Evolutionary conservation across 1,140 invertebrate species (phyloP), one percentile per base, ranked within the genome.

Genomic region (Scaptodrosophila lebanonensis): DNA sequence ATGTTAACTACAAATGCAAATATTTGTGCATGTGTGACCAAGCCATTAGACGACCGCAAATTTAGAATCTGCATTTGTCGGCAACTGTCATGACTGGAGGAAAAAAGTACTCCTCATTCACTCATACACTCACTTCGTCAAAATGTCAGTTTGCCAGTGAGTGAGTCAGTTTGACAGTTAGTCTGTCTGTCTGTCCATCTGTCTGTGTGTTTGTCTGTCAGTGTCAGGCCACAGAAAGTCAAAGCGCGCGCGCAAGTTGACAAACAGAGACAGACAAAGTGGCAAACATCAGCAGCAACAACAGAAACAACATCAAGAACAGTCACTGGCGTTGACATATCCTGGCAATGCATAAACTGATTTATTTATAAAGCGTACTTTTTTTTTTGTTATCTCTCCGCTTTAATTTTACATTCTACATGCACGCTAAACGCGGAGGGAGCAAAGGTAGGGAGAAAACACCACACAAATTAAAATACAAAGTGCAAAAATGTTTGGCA

Each of bases 351-450:
- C 36, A 22, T 48, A 70, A 70, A 66, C 71, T 79, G 73, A 79
- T 79, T 79, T 79, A 79, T 79, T 79, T 79, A 73, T 79, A 79
- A 73, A 79, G n/a, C 73, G 54, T 66, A 68, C 59, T 79, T 79
- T 79, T 73, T 73, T 65, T 79, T 68, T 69, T 65, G 27, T 65
- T 56, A 42, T 56, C 49, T 63, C 70, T 75, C 58, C 63, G 67
- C 42, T 47, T 77, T 71, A 38, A 59, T 63, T 77, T 49, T 53
- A 53, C 44, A 76, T 71, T 76, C 62, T 56, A 25, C 22, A 25
- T n/a, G n/a, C n/a, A n/a, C 22, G 22, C 8, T 25, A 25, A n/a
- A n/a, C n/a, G n/a, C n/a, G n/a, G n/a, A n/a, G n/a, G n/a, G 61
- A 52, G 63, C 59, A 45, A 50, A 63, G 53, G 27, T 27, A 3